Base-by-base conservation (phyloP, 2,888 invertebrate species). In the Bhutanitis thaidina region DNA sequence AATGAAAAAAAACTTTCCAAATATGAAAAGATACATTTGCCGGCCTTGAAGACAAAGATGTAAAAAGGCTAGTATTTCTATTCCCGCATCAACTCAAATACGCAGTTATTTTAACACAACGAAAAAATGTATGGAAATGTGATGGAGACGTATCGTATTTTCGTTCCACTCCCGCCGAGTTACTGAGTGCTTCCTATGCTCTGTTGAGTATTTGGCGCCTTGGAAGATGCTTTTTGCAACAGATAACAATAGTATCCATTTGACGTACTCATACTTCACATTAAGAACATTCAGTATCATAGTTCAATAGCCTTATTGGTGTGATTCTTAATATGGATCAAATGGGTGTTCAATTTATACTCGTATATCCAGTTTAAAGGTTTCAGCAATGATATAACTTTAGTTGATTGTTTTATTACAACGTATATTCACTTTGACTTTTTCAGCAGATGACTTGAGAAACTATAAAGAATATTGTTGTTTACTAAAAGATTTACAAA, bases 61-160 rank as follows among this genome's bases (percentile, higher is more conserved):
- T 48, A 16, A 47, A 41, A 39, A 27, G 9, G 40, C 15, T 20
- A 14, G 37, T 13, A 43, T 49, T 37, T 30, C 12, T 36, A n/a
- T 30, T 32, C 12, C 8, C 25, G 27, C 48, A 20, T 37, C 25
- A 13, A 44, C 43, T 49, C 43, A 38, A 34, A 44, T 38, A 43
- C 34, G 9, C 30, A 27, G 43, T 49, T 32, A 49, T 13, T 43
- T 43, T 43, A 20, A n/a, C n/a, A n/a, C n/a, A 36, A 14, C 20
- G n/a, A 25, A 15, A 34, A 49, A 80, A 80, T 78, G 73, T 85
- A 84, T 82, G 80, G 75, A 77, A 86, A 85, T 83, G 77, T 76
- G 78, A 86, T 80, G 81, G 82, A 80, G 81, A 80, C 76, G 75
- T 80, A 83, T 82, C 75, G 80, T 70, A 74, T 79, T 79, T 76